Conservation (phyloP, 2,888 invertebrate species). For the Protodeltote pygarga region DNA sequence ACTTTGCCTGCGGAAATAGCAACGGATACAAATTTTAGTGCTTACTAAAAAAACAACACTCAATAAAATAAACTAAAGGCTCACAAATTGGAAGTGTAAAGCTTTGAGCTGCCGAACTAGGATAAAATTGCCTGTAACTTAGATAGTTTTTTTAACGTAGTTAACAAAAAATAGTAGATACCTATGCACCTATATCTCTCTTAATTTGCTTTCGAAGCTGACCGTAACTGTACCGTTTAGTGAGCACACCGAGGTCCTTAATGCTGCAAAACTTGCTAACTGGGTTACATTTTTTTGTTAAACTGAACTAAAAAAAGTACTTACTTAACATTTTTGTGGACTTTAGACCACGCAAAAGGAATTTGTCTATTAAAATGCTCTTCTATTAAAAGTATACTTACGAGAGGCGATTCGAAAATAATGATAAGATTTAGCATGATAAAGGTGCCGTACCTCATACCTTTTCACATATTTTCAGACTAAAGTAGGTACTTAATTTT, state of each 20-base stretch:
- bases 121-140: conserved; percentile 32
- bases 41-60: conserved; percentile 35
- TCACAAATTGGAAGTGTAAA: conserved; percentile 43
- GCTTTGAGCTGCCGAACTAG: conserved; percentile 38
- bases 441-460: too few species aligned
- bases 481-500: too few species aligned
- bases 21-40: conserved; percentile 21
- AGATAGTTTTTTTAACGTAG: conserved; percentile 21
- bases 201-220: conserved; percentile 29
- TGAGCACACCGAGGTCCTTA: conserved; percentile 9
- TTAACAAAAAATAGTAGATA: conserved; percentile 21
- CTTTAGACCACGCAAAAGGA: too few species aligned
- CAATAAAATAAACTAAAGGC: conserved; percentile 45
- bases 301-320: too few species aligned
- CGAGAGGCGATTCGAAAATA: too few species aligned
- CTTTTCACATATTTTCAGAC: too few species aligned
- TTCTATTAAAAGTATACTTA: too few species aligned
- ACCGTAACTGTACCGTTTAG: conserved; percentile 29
- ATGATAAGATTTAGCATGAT: too few species aligned
- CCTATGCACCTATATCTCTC: conserved; percentile 32
- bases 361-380: too few species aligned
- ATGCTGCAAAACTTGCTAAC: conserved; percentile 6
- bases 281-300: conserved; percentile 5
- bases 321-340: too few species aligned
- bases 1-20: conserved; percentile 13